Percentiles rank a stretch among this genome's conserved stretches.
Conservation (phyloP, 2,113 vertebrate species). For the Notarius quadriscutis region DNA sequence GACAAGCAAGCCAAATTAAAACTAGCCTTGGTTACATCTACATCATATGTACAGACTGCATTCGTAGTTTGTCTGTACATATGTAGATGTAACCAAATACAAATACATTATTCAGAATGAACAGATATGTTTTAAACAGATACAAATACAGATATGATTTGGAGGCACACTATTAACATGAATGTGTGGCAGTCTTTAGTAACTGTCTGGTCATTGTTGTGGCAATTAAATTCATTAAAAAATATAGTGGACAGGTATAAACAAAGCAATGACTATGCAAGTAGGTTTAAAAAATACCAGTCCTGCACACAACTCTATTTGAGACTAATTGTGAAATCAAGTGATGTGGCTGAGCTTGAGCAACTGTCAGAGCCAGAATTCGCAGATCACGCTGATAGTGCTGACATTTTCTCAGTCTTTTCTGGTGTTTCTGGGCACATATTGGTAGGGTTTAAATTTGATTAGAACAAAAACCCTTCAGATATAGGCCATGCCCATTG, state of each 20-base stretch:
- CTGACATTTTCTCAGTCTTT: neutral
- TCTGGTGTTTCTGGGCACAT: neutral
- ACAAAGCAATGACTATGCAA: neutral
- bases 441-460: neutral
- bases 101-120: neutral
- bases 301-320: neutral
- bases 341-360: neutral
- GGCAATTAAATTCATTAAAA: neutral
- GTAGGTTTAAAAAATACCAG: neutral
- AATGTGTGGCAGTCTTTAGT: neutral
- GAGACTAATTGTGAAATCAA: neutral
- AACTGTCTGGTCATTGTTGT: neutral
- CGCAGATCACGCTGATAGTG: neutral
- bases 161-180: neutral
- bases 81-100: neutral
- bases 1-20: neutral
- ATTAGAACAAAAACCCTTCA: neutral
- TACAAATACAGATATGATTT: neutral
- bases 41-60: neutral
- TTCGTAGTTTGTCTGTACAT: neutral
- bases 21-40: neutral
- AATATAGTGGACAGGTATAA: neutral
- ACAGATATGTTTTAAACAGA: neutral
- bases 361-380: neutral
- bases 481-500: neutral